Evolutionary conservation across 2,888 invertebrate genomes (phyloP).

Genomic region (Alloplasta piceator): DNA sequence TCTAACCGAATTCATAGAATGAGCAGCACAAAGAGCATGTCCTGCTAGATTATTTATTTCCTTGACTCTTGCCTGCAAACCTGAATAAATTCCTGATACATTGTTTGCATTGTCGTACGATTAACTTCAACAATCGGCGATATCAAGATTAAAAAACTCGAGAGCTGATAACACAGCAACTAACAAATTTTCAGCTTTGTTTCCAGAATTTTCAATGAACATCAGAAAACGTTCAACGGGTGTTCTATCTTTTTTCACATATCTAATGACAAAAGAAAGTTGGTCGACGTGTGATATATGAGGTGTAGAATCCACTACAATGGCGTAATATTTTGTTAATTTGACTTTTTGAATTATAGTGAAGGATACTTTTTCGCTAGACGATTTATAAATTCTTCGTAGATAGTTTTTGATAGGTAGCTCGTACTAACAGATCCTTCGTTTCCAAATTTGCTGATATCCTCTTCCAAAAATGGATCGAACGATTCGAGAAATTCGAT

Average conservation of each 20-base stretch:
- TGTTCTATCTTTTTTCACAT: conserved; percentile 70
- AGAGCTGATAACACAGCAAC: conserved; percentile 55
- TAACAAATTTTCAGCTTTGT: conserved; percentile 63
- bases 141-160: conserved; percentile 55
- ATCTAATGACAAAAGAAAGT: conserved; percentile 67
- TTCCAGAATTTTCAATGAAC: conserved; percentile 65
- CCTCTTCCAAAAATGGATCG: conserved; percentile 72
- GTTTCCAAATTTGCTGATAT: conserved; percentile 72
- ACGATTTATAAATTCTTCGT: conserved; percentile 73
- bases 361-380: conserved; percentile 68
- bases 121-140: conserved; percentile 67
- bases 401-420: conserved; percentile 72
- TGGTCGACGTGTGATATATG: conserved; percentile 67
- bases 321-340: conserved; percentile 67
- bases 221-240: conserved; percentile 65
- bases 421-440: conserved; percentile 67
- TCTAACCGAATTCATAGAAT: conserved; percentile 50
- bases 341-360: conserved; percentile 42
- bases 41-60: conserved; percentile 1
- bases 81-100: not conserved
- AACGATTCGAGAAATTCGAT: conserved; percentile 73
- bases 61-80: conserved; percentile 21
- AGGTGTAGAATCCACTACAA: conserved; percentile 70
- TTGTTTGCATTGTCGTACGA: conserved; percentile 71
- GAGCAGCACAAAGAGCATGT: conserved; percentile 49